Evolutionary conservation across 2,888 invertebrate genomes (phyloP).

Genomic region (Trisateles emortualis): DNA sequence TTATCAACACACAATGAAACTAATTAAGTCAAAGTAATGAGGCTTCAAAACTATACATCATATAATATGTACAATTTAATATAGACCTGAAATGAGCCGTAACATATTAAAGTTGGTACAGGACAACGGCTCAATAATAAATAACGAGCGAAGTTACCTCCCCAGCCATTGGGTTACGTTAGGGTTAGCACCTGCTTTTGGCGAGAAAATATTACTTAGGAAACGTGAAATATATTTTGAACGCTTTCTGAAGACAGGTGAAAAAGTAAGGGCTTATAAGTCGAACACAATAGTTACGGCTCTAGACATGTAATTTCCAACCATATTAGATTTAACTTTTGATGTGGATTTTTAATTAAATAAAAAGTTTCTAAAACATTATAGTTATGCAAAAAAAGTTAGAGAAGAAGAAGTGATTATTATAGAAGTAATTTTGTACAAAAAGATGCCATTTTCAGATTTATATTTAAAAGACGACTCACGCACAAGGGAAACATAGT

Average conservation of each 20-base stretch:
- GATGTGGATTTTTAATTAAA: no score
- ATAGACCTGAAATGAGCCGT: conserved; percentile 44
- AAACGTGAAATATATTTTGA: conserved; percentile 43
- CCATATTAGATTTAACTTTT: no score
- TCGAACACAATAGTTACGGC: conserved; percentile 29
- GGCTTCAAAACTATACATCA: conserved; percentile 17
- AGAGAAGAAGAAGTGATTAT: no score
- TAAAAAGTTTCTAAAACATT: no score
- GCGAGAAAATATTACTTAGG: conserved; percentile 41
- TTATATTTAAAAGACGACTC: no score
- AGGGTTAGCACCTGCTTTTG: conserved; percentile 46
- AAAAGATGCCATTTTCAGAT: no score
- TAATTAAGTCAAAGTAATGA: conserved; percentile 15
- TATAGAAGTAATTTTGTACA: no score
- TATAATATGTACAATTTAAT: conserved; percentile 29
- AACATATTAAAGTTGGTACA: conserved; percentile 49
- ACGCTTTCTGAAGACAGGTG: conserved; percentile 35
- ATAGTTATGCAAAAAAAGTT: no score
- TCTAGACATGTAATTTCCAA: conserved; percentile 1
- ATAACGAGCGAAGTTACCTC: conserved; percentile 58
- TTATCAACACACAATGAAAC: conserved; percentile 15
- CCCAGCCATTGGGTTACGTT: conserved; percentile 44
- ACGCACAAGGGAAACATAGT: no score
- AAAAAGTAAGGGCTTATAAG: conserved; percentile 33
- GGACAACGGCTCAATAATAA: conserved; percentile 62